A percentile compares a stretch with the other conserved stretches of the same genome.
Conservation (phyloP, 2,888 invertebrate species). For the Epistrophe grossulariae region DNA sequence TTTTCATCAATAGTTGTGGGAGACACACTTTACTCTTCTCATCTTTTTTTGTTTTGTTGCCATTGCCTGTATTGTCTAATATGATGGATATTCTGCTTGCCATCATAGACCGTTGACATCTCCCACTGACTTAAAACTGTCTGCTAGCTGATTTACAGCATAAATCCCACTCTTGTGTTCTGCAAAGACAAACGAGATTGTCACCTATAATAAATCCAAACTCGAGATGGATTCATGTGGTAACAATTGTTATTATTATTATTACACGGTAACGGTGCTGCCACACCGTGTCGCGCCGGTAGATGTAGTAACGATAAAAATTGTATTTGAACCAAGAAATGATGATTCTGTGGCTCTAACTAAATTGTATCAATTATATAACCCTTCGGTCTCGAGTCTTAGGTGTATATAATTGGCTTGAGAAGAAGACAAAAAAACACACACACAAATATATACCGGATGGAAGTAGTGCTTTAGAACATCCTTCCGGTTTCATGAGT, state of each 20-base stretch:
- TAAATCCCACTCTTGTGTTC: conserved; percentile 11
- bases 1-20: conserved; percentile 1
- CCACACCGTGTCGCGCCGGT: no score
- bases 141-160: conserved; percentile 13
- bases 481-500: conserved; percentile 66
- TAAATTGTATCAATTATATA: conserved; percentile 62
- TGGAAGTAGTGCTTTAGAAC: conserved; percentile 52
- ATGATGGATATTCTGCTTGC: conserved; percentile 8
- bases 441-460: conserved; percentile 46
- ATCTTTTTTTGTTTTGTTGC: conserved; percentile 23
- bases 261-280: conserved; percentile 4
- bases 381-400: conserved; percentile 21
- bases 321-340: conserved; percentile 1
- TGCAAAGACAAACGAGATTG: conserved; percentile 18
- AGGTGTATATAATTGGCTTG: conserved; percentile 59
- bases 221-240: conserved; percentile 14
- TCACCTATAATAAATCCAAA: conserved; percentile 37
- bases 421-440: conserved; percentile 46
- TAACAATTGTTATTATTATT: conserved; percentile 37
- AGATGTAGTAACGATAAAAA: conserved; percentile 53
- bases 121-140: conserved; percentile 44
- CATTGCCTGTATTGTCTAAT: conserved; percentile 4
- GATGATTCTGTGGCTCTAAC: conserved; percentile 7
- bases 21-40: conserved; percentile 18
- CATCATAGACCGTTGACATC: conserved; percentile 54